Base-by-base conservation (phyloP, 2,113 vertebrate genomes). In the Orientallactaga bullata region DNA sequence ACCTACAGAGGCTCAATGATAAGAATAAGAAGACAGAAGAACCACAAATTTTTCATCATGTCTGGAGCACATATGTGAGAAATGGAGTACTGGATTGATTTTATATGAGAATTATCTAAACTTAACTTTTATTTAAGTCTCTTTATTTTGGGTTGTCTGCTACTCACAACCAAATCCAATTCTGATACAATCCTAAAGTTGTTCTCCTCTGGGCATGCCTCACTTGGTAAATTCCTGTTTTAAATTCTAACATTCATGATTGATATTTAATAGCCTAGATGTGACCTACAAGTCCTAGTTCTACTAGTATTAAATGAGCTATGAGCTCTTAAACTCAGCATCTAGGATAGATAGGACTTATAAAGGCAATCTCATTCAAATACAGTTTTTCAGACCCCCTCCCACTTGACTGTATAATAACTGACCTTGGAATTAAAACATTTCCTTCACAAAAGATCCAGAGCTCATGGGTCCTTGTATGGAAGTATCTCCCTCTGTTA, bases 91-190 rank as follows among this genome's bases (percentile, higher is more conserved):
- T 30, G 63, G 37, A 76, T n/a, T 76, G 72, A 73, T 42, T 77
- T 73, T 63, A 77, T 30, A 4, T 23, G 24, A 83, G 37, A 63
- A 89, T 51, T 66, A 77, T 51, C 51, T 4, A 42, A 69, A 66
- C 13, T 20, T 86, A 24, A 51, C 16, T 66, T 83, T 84, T 66
- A 61, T 30, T 90, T 87, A 79, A 88, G 17, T 12, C 51, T 89
- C 39, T 83, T 74, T 68, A 88, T 82, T 74, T 72, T 86, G 77
- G n/a, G 39, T 42, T 90, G 90, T 92, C 69, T 89, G 72, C 69
- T 63, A 65, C 13, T 21, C 69, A 74, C 18, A 81, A 42, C 39
- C 73, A 88, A 81, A 81, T 3, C 26, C 32, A 90, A 35, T 35
- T 13, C 35, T 32, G 88, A 93, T 55, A 73, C 3, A 63, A 11